phyloP scores from a whole-genome alignment of 2,797 vertebrate genomes.

The Paramormyrops hopkinsi region DNA sequence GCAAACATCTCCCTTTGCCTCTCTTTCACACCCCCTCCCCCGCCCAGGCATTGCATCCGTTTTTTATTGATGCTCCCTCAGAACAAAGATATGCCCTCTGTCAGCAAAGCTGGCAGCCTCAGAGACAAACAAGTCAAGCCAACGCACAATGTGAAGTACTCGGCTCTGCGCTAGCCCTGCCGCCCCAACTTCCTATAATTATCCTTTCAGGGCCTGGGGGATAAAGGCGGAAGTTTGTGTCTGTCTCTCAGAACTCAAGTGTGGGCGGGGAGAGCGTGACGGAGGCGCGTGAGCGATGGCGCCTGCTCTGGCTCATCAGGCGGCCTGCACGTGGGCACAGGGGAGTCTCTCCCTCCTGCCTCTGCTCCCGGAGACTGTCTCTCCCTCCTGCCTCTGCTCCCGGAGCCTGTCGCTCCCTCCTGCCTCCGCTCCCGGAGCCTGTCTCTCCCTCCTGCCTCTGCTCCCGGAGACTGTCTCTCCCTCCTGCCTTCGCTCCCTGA shows the following conservation, averaged over 20 bases:
- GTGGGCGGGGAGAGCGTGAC: constrained; percentile 43
- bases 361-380: too few relatives aligned
- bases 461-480: too few relatives aligned
- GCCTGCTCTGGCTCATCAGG: background rate
- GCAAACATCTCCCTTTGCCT: constrained; percentile 15
- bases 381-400: too few relatives aligned
- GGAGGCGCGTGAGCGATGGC: constrained; percentile 24
- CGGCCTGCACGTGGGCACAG: background rate
- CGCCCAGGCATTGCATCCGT: constrained; percentile 77
- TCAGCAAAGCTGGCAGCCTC: constrained; percentile 31
- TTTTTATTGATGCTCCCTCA: constrained; percentile 45
- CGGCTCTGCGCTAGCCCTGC: constrained; percentile 21
- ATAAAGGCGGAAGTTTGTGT: constrained; percentile 44
- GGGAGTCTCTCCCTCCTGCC: too few relatives aligned
- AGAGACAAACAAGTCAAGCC: constrained; percentile 45
- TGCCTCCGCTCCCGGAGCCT: too few relatives aligned
- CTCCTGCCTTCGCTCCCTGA: too few relatives aligned
- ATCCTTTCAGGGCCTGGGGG: constrained; percentile 44
- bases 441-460: too few relatives aligned
- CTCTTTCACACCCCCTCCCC: constrained; percentile 49
- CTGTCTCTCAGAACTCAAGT: constrained; percentile 54
- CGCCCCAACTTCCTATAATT: constrained; percentile 58
- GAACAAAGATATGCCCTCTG: constrained; percentile 26
- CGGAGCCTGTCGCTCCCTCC: too few relatives aligned
- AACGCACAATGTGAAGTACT: constrained; percentile 11